Base-by-base conservation (phyloP, 1,140 invertebrate species). In the Brachionus calyciflorus region DNA sequence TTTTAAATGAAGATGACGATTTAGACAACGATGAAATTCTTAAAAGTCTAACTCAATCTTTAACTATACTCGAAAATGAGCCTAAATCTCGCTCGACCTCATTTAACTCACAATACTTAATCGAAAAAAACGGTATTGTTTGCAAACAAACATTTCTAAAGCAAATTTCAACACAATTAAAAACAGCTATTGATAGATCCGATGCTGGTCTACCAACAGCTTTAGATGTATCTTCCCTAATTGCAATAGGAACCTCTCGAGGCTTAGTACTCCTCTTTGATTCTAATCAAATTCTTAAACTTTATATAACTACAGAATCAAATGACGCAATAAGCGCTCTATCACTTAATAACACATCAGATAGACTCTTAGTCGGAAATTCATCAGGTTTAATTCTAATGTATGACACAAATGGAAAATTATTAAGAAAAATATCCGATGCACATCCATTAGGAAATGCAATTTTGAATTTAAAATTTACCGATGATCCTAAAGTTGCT, bases 161-260 rank as follows among this genome's bases (percentile, higher is more conserved):
- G 30, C 69, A 73, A 41, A 37, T 55, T 14, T 76, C 70, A 0
- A 55, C 9, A 9, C 70, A 76, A 30, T 17, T 76, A 5, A 55
- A 28, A 60, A 40, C 26, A 24, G n/a, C 26, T 48, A 63, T 87
- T 86, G 93, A 96, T 79, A 88, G 91, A 78, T 91, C 94, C 21
- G 91, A 92, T 86, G 91, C 92, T 69, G 94, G 94, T 24, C 88
- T 91, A 73, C 92, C 93, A 1, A 93, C 92, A 79, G 89, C 91
- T 21, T 83, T 88, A 78, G 91, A 91, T 44, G 90, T 91, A 68
- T 88, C 89, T 1, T 89, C 90, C 55, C 89, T 91, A 81, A 90
- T 96, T 78, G 91, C 91, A 19, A 89, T 97, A 55, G 94, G 95
- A 40, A 97, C 94, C 46, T 93, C 92, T 44, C 93, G 96, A 85